These are phyloP conservation scores for Sciaenops ocellatus DNA, from an alignment of 2,797 vertebrate species.

Conservation along the genomic window DNA sequence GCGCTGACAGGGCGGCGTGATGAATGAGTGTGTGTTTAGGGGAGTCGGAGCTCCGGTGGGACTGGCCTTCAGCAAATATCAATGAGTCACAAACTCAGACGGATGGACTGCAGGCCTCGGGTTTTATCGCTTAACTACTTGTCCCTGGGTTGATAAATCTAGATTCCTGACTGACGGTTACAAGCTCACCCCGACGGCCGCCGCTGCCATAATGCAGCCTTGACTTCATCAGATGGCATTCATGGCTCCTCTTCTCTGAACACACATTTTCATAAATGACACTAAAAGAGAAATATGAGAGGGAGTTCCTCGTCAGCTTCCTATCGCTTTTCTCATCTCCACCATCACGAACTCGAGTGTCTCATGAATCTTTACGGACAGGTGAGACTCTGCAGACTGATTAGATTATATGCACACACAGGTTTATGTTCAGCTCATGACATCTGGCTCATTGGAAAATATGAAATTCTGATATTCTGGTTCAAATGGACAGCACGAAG, in stretches of 20 bases:
- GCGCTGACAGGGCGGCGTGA: slow-evolving; percentile 43
- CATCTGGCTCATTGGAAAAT: neutral
- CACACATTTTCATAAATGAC: slow-evolving; percentile 67
- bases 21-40: slow-evolving; percentile 48
- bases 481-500: neutral
- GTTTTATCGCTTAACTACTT: slow-evolving; percentile 66
- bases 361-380: slow-evolving; percentile 30
- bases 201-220: slow-evolving; percentile 15
- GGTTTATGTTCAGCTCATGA: slow-evolving; percentile 20
- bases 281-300: slow-evolving; percentile 61
- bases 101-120: slow-evolving; percentile 53
- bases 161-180: slow-evolving; percentile 52
- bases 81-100: slow-evolving; percentile 61
- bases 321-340: slow-evolving; percentile 33
- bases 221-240: slow-evolving; percentile 55
- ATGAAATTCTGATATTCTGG: neutral
- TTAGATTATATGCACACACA: slow-evolving; percentile 19
- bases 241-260: slow-evolving; percentile 35
- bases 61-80: slow-evolving; percentile 66
- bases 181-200: slow-evolving; percentile 1
- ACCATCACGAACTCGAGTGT: slow-evolving; percentile 8
- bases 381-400: slow-evolving; percentile 10
- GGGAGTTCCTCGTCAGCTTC: slow-evolving; percentile 30
- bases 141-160: slow-evolving; percentile 65
- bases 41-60: slow-evolving; percentile 33